Evolutionary conservation across 2,797 vertebrate genomes (phyloP).

Genomic region (Microchirus variegatus): DNA sequence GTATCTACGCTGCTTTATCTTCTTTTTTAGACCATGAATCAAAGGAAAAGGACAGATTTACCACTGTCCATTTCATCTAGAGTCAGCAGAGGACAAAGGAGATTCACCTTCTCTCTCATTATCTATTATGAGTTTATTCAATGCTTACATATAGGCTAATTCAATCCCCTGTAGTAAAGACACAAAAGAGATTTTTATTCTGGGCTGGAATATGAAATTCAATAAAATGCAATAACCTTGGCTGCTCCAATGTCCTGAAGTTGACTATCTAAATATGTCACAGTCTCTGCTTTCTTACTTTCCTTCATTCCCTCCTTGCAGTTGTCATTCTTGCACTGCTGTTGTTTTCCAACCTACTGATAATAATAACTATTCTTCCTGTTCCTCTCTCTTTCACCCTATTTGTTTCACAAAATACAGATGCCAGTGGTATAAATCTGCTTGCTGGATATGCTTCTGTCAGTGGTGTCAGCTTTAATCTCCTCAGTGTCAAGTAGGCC

Average conservation of each 20-base stretch:
- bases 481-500: conserved; percentile 17
- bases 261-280: conserved; percentile 45
- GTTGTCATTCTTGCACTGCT: conserved; percentile 21
- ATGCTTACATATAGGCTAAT: conserved; percentile 42
- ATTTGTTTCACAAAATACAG: conserved; percentile 7
- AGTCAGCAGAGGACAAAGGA: conserved; percentile 48
- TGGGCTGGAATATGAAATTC: conserved; percentile 45
- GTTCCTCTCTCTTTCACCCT: background rate
- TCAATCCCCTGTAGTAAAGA: conserved; percentile 51
- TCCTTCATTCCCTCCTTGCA: conserved; percentile 5
- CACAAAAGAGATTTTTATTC: conserved; percentile 51
- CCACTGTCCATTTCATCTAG: conserved; percentile 43
- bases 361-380: conserved; percentile 24
- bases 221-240: conserved; percentile 61
- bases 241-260: conserved; percentile 42
- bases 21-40: background rate
- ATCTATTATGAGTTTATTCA: conserved; percentile 54
- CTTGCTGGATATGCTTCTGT: background rate
- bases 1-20: too few species aligned
- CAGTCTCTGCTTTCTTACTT: conserved; percentile 1
- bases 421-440: conserved; percentile 13
- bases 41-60: conserved; percentile 61
- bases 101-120: conserved; percentile 45
- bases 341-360: conserved; percentile 35
- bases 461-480: conserved; percentile 6